Evolutionary conservation across 2,113 vertebrate genomes (phyloP), one percentile per base, ranked within the genome.

Genomic region (Hippocampus guttulatus): DNA sequence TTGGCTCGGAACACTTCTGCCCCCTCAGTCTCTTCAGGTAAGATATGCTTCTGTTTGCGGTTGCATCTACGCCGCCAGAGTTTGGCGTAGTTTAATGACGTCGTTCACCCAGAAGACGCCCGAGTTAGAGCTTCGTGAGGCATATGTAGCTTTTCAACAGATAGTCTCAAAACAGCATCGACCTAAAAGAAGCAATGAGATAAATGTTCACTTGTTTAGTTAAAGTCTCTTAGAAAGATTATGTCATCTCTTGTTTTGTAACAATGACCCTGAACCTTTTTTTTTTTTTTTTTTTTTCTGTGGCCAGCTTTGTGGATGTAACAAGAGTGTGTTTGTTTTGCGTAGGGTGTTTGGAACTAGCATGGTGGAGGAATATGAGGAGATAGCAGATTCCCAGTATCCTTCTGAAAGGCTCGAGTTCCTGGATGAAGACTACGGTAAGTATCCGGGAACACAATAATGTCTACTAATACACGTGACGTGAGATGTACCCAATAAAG

Each of bases 361-460:
- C 86, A 99, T 99, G 97, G 97, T 99, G 73, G 97, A 99, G 88
- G 97, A 99, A 77, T 99, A 99, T 85, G 97, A 99, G 81, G 97
- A 98, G 92, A 97, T 98, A 68, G 94, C 95, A 64, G 97, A 99
- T 82, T 96, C 96, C 15, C 97, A 98, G 86, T 96, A 98, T 78
- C 95, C 96, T 0, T 95, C 94, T 71, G 96, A 98, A 84, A 91
- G 96, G 68, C 93, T 94, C 15, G 96, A 98, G 63, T 93, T 95
- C 38, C 92, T 95, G 75, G 96, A 98, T 88, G 97, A 99, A 84
- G 96, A 99, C 78, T 96, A 95, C 85, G 97, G 96, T 97, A 87
- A 87, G 90, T 14, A 47, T 65, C n/a, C 12, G 8, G 12, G 7
- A 23, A 25, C 41, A 27, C 52, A 18, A 69, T 51, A 41, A 11